These are phyloP conservation scores for Geotrupes spiniger DNA, from an alignment of 2,888 invertebrate species.

Conservation along the genomic window DNA sequence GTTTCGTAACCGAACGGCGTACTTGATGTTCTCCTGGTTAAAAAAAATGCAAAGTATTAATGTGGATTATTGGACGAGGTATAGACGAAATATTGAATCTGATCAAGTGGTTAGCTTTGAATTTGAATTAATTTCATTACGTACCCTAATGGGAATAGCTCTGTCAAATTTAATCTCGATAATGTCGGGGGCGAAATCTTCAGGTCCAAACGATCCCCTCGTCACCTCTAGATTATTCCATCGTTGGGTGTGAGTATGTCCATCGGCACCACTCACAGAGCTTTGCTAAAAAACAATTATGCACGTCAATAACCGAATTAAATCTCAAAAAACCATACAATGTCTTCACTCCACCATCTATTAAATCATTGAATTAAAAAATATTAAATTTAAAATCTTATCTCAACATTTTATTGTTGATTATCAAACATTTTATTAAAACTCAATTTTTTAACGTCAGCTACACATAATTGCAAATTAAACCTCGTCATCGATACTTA, in stretches of 20 bases:
- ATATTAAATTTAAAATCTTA: too few species aligned
- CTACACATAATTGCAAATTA: too few species aligned
- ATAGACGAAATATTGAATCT: conserved; percentile 1
- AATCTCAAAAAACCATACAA: too few species aligned
- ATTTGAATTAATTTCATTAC: too few species aligned
- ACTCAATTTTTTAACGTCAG: too few species aligned
- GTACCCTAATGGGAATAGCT: conserved; percentile 79
- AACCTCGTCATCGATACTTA: too few species aligned
- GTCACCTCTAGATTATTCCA: conserved; percentile 87
- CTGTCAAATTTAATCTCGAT: conserved; percentile 89
- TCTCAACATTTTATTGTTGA: too few species aligned
- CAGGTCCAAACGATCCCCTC: conserved; percentile 79
- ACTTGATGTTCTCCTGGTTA: conserved; percentile 78
- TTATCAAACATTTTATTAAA: too few species aligned
- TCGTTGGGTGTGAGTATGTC: conserved; percentile 63
- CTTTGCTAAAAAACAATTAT: conserved; percentile 48
- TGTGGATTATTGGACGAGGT: too few species aligned
- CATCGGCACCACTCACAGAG: conserved; percentile 52
- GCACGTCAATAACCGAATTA: too few species aligned
- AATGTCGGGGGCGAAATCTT: conserved; percentile 84
- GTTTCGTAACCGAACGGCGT: conserved; percentile 84
- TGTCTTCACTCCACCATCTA: too few species aligned
- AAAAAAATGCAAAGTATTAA: conserved; percentile 15
- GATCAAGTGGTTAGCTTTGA: not conserved
- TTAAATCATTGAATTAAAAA: too few species aligned